Evolutionary conservation across 2,113 vertebrate species (phyloP).

Genomic region (Gavialis gangeticus): DNA sequence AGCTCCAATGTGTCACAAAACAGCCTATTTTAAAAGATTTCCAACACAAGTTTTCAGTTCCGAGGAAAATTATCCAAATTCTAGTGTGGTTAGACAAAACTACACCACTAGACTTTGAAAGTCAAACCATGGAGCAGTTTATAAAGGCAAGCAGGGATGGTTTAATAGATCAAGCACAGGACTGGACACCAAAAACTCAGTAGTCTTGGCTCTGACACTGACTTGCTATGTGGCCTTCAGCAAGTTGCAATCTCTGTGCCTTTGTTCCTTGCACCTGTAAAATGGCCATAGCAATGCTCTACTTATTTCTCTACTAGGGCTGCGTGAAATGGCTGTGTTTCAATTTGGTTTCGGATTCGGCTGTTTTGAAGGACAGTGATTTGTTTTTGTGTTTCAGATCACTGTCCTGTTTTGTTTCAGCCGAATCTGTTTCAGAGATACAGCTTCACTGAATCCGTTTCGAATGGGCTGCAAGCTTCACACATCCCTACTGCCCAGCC

Average conservation of each 20-base stretch:
- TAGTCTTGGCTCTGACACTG: not conserved
- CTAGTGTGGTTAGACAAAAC: not conserved
- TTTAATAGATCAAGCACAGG: not conserved
- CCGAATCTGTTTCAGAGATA: no score
- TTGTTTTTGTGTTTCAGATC: no score
- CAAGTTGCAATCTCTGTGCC: not conserved
- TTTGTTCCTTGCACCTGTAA: not conserved
- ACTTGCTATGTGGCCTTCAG: not conserved
- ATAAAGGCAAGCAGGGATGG: not conserved
- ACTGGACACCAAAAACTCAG: not conserved
- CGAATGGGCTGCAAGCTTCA: no score
- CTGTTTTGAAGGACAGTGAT: no score
- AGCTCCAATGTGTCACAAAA: not conserved
- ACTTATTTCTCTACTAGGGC: not conserved
- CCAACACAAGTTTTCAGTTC: not conserved
- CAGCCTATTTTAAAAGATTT: constrained; percentile 16
- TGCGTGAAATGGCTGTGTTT: no score
- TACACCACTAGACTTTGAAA: constrained; percentile 5
- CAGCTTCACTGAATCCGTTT: no score
- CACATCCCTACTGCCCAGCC: no score
- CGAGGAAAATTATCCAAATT: constrained; percentile 17
- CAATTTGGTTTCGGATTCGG: no score
- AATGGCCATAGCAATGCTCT: not conserved
- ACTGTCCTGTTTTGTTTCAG: no score
- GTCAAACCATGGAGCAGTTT: not conserved